Evolutionary conservation across 1,140 invertebrate species (phyloP).

Genomic region (Battus philenor): DNA sequence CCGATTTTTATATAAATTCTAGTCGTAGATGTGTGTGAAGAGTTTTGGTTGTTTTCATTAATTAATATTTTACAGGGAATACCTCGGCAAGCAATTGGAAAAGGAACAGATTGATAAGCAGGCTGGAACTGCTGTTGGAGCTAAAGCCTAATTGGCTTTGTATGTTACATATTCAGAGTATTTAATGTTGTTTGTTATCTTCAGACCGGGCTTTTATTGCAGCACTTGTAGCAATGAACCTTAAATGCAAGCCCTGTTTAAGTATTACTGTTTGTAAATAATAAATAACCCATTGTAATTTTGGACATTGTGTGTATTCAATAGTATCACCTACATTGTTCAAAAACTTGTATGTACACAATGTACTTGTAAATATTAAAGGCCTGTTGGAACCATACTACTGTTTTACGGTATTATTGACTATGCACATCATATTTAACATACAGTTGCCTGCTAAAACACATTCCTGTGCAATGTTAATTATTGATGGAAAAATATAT

Average conservation of each 20-base stretch:
- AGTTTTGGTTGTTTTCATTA: neutral
- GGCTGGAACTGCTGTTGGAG: constrained; percentile 76
- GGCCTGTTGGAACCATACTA: neutral
- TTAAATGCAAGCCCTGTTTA: constrained; percentile 2
- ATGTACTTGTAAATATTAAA: constrained; percentile 10
- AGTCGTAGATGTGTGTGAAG: too few relatives aligned
- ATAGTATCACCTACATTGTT: neutral
- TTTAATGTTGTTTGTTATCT: constrained; percentile 47
- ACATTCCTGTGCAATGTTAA: constrained; percentile 32
- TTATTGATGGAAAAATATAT: constrained; percentile 26
- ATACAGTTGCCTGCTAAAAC: constrained; percentile 16
- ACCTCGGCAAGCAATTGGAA: constrained; percentile 96
- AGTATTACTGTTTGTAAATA: constrained; percentile 15
- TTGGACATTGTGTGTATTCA: constrained; percentile 12
- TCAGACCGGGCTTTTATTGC: constrained; percentile 27
- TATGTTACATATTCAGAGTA: constrained; percentile 30
- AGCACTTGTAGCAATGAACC: constrained; percentile 17
- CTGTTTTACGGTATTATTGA: neutral
- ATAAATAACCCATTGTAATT: constrained; percentile 14
- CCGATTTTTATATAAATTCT: too few relatives aligned
- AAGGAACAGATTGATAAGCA: constrained; percentile 85
- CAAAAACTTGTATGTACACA: neutral
- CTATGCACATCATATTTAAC: constrained; percentile 1
- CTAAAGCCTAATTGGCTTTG: constrained; percentile 77
- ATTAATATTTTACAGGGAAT: constrained; percentile 88